These are phyloP conservation scores for Julus scandinavius DNA, from an alignment of 2,888 invertebrate genomes.

Conservation along the genomic window DNA sequence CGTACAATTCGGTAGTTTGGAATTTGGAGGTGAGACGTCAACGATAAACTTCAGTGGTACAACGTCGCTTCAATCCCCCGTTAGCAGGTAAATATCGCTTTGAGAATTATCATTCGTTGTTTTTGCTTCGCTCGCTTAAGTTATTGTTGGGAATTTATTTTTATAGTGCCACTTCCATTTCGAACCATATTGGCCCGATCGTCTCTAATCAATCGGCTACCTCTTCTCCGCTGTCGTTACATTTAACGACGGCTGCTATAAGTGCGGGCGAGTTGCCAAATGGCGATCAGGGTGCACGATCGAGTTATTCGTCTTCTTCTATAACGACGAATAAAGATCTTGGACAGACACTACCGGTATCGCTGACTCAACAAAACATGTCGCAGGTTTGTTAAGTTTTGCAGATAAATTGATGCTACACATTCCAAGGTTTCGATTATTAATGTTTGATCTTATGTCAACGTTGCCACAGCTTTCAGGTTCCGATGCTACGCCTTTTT, in stretches of 20 bases:
- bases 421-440: too few species aligned
- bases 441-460: too few species aligned
- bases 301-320: not conserved
- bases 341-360: not conserved
- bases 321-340: constrained; percentile 10
- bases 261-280: not conserved
- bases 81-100: not conserved
- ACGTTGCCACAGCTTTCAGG: not conserved
- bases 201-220: constrained; percentile 22
- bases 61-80: not conserved
- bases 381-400: not conserved
- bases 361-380: constrained; percentile 35
- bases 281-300: not conserved
- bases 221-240: not conserved
- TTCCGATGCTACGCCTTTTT: not conserved
- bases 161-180: constrained; percentile 30
- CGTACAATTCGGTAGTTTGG: constrained; percentile 93
- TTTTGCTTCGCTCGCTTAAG: too few species aligned
- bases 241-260: not conserved
- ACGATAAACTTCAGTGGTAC: constrained; percentile 62
- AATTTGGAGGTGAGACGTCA: constrained; percentile 67
- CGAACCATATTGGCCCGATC: constrained; percentile 6
- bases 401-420: too few species aligned
- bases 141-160: not conserved
- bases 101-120: too few species aligned